Evolutionary conservation across 2,113 vertebrate species (phyloP).

Genomic region (Chinchilla lanigera): DNA sequence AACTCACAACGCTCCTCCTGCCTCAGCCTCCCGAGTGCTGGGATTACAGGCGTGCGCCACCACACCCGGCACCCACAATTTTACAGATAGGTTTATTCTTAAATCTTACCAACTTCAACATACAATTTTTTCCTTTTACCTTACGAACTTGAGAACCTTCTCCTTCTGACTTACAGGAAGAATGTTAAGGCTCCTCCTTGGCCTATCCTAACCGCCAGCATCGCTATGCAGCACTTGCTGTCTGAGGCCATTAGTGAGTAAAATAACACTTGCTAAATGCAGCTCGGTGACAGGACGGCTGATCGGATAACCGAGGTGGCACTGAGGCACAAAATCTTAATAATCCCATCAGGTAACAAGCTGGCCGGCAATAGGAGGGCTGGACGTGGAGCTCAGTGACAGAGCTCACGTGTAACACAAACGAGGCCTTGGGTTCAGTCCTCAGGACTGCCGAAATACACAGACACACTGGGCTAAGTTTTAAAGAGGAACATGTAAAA

Average conservation of each 20-base stretch:
- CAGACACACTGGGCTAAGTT: neutral
- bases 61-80: neutral
- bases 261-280: neutral
- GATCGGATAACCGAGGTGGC: neutral
- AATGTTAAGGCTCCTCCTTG: neutral
- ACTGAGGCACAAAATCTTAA: neutral
- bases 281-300: neutral
- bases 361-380: neutral
- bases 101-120: neutral
- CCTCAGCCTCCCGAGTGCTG: too few relatives aligned
- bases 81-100: neutral
- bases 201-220: neutral
- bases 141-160: neutral
- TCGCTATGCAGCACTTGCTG: neutral
- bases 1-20: too few relatives aligned
- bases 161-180: neutral
- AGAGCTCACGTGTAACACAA: neutral
- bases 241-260: neutral
- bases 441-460: neutral
- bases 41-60: too few relatives aligned
- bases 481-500: neutral
- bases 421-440: neutral
- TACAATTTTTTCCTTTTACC: neutral
- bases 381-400: neutral
- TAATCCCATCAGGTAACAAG: neutral